These are phyloP conservation scores for Oppia nitens DNA, from an alignment of 1,140 invertebrate genomes.

Conservation along the genomic window DNA sequence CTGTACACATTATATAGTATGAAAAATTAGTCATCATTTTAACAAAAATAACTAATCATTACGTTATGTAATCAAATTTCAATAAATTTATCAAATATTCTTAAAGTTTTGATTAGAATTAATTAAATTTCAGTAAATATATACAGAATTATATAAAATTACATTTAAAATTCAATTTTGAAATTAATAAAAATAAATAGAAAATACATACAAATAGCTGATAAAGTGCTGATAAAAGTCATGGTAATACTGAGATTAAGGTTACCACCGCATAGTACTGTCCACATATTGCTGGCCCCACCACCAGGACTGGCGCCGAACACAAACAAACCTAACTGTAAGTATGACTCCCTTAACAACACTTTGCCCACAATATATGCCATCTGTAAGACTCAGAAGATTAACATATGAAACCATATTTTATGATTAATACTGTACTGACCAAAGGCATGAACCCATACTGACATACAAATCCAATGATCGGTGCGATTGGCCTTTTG, in stretches of 20 bases:
- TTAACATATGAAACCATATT: constrained; percentile 35
- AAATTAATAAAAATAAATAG: no score
- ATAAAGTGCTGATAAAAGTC: constrained; percentile 74
- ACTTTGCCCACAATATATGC: constrained; percentile 13
- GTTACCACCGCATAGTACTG: constrained; percentile 67
- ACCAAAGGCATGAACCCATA: constrained; percentile 78
- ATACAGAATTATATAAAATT: no score
- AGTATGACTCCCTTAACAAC: constrained; percentile 42
- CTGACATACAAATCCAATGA: constrained; percentile 62
- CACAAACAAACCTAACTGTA: constrained; percentile 75
- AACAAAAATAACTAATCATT: no score
- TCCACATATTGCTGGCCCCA: constrained; percentile 91
- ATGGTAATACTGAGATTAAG: constrained; percentile 73
- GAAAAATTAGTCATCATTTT: no score
- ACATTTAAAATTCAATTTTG: no score
- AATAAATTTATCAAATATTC: no score
- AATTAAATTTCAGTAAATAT: no score
- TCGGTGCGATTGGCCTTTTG: constrained; percentile 57
- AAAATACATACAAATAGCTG: constrained; percentile 48
- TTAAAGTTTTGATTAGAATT: no score
- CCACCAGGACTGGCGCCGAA: constrained; percentile 77
- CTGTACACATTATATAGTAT: no score
- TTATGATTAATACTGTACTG: constrained; percentile 28
- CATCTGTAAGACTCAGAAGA: constrained; percentile 16
- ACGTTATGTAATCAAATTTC: no score